phyloP scores from a whole-genome alignment of 2,113 vertebrate genomes.

The Crotalus horridus region DNA sequence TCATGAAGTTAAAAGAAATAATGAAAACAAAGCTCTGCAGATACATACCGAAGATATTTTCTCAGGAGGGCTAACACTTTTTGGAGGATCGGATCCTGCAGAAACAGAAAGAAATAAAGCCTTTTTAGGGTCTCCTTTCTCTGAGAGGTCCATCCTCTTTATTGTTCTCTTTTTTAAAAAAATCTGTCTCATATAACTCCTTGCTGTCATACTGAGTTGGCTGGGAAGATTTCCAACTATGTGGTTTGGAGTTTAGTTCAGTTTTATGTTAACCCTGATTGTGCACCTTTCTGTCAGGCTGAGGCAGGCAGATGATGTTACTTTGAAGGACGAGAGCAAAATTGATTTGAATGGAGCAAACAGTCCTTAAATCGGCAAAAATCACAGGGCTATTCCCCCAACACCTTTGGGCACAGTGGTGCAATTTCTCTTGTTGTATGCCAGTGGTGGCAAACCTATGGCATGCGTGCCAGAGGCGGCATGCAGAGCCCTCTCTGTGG shows the following conservation, averaged over 20 bases:
- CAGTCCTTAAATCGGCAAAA: neutral
- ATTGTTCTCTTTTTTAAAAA: constrained; percentile 11
- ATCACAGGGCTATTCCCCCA: constrained; percentile 33
- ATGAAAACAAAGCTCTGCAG: neutral
- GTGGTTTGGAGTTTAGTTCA: constrained; percentile 64
- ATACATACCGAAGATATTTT: constrained; percentile 71
- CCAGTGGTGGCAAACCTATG: too few relatives aligned
- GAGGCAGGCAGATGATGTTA: constrained; percentile 25
- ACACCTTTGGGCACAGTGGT: constrained; percentile 15
- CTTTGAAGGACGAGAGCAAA: constrained; percentile 26
- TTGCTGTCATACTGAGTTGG: constrained; percentile 71
- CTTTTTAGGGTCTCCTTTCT: constrained; percentile 71
- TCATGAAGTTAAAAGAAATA: neutral
- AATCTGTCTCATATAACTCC: constrained; percentile 69
- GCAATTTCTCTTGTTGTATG: constrained; percentile 3
- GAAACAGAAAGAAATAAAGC: constrained; percentile 70
- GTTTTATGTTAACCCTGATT: constrained; percentile 75
- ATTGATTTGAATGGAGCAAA: constrained; percentile 39
- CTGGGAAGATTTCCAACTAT: constrained; percentile 72
- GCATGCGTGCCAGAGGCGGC: too few relatives aligned
- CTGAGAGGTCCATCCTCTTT: constrained; percentile 71
- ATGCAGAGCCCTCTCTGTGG: too few relatives aligned
- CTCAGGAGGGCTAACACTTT: constrained; percentile 54
- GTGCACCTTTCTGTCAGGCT: constrained; percentile 55
- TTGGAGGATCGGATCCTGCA: constrained; percentile 64